A percentile compares a stretch with the other conserved stretches of the same genome.
phyloP scores from a whole-genome alignment of 1,140 invertebrate species.

The Holotrichia oblita region DNA sequence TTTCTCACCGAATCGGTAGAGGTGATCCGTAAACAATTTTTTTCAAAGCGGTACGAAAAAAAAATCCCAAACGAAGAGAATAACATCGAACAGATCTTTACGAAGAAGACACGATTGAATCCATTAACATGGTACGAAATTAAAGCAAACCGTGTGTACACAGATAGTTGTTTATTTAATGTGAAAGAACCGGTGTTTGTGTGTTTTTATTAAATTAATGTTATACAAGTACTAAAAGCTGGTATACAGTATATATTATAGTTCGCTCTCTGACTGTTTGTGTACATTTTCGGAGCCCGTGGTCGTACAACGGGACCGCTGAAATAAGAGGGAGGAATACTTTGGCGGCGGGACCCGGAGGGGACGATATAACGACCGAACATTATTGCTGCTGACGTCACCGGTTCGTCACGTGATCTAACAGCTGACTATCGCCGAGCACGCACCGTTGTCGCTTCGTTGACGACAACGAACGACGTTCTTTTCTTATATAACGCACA shows the following conservation, averaged over 20 bases:
- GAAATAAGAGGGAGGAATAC: not conserved
- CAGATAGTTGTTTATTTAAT: slow-evolving; percentile 15
- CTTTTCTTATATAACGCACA: slow-evolving; percentile 26
- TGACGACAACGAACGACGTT: not conserved
- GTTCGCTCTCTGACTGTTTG: slow-evolving; percentile 6
- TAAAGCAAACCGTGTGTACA: not conserved
- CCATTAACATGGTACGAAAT: slow-evolving; percentile 22
- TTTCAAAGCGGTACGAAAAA: slow-evolving; percentile 11
- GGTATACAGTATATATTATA: not conserved
- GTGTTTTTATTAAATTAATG: slow-evolving; percentile 36
- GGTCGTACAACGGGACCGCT: slow-evolving; percentile 17
- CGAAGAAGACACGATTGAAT: not conserved
- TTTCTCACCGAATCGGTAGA: not conserved
- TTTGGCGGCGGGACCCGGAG: not conserved
- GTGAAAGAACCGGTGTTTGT: slow-evolving; percentile 21
- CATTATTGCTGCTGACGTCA: slow-evolving; percentile 34
- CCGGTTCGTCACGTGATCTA: slow-evolving; percentile 32
- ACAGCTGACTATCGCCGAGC: slow-evolving; percentile 31
- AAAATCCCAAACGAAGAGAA: not conserved
- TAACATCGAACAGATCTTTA: not conserved
- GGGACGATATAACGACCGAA: slow-evolving; percentile 27
- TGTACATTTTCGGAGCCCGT: slow-evolving; percentile 3
- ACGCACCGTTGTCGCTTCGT: slow-evolving; percentile 24
- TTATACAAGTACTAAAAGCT: slow-evolving; percentile 31
- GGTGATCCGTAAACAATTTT: slow-evolving; percentile 5